phyloP scores from a whole-genome alignment of 2,797 vertebrate species.

The Macropodus opercularis region DNA sequence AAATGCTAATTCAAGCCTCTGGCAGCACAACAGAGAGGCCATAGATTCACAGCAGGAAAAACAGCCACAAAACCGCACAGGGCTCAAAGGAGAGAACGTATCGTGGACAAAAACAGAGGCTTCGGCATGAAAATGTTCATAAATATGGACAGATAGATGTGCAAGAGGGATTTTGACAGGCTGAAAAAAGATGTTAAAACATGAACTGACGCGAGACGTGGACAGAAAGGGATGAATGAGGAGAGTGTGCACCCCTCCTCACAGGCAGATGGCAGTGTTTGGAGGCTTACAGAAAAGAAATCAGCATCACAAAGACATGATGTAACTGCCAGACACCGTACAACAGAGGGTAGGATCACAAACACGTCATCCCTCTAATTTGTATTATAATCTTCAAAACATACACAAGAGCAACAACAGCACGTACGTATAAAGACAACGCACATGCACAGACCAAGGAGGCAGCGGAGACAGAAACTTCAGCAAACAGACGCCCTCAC shows the following conservation, averaged over 20 bases:
- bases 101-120: not conserved
- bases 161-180: not conserved
- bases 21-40: slow-evolving; percentile 67
- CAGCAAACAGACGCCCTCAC: slow-evolving; percentile 72
- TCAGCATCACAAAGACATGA: slow-evolving; percentile 77
- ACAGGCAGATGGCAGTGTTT: slow-evolving; percentile 80
- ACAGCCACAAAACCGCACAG: slow-evolving; percentile 13
- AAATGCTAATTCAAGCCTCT: slow-evolving; percentile 76
- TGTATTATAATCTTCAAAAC: slow-evolving; percentile 27
- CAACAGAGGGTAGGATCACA: slow-evolving; percentile 46
- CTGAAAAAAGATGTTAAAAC: not conserved
- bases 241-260: slow-evolving; percentile 60
- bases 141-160: not conserved
- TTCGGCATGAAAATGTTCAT: slow-evolving; percentile 10
- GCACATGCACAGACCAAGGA: slow-evolving; percentile 11
- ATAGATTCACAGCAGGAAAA: slow-evolving; percentile 60
- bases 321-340: slow-evolving; percentile 75
- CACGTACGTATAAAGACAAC: slow-evolving; percentile 59
- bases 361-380: slow-evolving; percentile 31
- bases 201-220: not conserved
- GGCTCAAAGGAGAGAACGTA: slow-evolving; percentile 16
- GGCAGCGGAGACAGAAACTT: slow-evolving; percentile 32
- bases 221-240: slow-evolving; percentile 13
- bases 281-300: slow-evolving; percentile 54
- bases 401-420: slow-evolving; percentile 22